Conservation (phyloP, 2,113 vertebrate genomes). For the Actinemys pallida region DNA sequence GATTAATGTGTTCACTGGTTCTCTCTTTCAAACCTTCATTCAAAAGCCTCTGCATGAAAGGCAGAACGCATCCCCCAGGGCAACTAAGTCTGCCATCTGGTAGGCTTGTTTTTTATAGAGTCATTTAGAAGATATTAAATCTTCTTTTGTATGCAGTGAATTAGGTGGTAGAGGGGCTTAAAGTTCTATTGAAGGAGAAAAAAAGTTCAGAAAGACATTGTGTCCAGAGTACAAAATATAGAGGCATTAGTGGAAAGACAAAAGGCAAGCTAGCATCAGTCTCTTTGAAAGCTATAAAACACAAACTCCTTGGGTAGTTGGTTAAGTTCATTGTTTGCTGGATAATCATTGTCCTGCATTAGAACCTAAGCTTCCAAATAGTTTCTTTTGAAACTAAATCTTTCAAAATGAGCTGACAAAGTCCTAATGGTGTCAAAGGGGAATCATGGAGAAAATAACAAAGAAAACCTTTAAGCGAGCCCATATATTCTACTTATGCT, state of each 20-base stretch:
- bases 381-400: slow-evolving; percentile 46
- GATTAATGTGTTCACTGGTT: slow-evolving; percentile 35
- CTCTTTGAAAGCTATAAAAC: slow-evolving; percentile 67
- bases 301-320: slow-evolving; percentile 28
- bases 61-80: slow-evolving; percentile 43
- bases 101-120: slow-evolving; percentile 55
- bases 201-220: slow-evolving; percentile 54
- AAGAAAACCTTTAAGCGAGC: slow-evolving; percentile 21
- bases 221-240: slow-evolving; percentile 65
- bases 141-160: slow-evolving; percentile 67
- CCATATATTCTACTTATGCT: accelerated
- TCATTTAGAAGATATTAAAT: slow-evolving; percentile 65
- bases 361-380: slow-evolving; percentile 61
- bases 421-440: slow-evolving; percentile 14
- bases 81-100: slow-evolving; percentile 57
- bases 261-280: slow-evolving; percentile 64
- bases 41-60: slow-evolving; percentile 46
- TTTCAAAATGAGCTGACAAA: slow-evolving; percentile 45
- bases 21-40: slow-evolving; percentile 58
- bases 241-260: slow-evolving; percentile 66
- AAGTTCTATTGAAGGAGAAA: slow-evolving; percentile 38
- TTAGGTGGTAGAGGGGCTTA: slow-evolving; percentile 50
- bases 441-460: background rate
- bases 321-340: slow-evolving; percentile 60
- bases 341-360: slow-evolving; percentile 52